Evolutionary conservation across 2,888 invertebrate genomes (phyloP).

Genomic region (Mechanitis mazaeus): DNA sequence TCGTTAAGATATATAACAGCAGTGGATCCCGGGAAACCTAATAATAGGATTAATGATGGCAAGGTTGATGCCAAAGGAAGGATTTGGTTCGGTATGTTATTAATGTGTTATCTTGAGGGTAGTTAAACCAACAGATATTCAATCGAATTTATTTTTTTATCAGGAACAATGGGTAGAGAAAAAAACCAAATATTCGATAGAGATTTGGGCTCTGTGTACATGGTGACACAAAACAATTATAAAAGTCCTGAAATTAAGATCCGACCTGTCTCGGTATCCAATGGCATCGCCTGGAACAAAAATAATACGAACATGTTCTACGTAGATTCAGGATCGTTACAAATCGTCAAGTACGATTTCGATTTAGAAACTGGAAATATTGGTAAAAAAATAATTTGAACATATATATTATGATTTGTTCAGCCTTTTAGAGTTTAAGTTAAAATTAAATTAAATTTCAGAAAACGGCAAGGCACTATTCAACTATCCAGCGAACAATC

Average conservation of each 20-base stretch:
- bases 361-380: slow-evolving; percentile 75
- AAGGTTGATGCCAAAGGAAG: slow-evolving; percentile 81
- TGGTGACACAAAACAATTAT: slow-evolving; percentile 62
- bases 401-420: slow-evolving; percentile 30
- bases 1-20: slow-evolving; percentile 50
- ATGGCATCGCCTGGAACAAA: slow-evolving; percentile 86
- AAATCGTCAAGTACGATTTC: slow-evolving; percentile 83
- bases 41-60: slow-evolving; percentile 81
- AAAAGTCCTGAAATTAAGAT: slow-evolving; percentile 50
- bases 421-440: too few species aligned
- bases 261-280: slow-evolving; percentile 81
- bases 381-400: slow-evolving; percentile 71
- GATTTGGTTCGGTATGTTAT: slow-evolving; percentile 79
- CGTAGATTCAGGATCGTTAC: slow-evolving; percentile 82
- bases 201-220: slow-evolving; percentile 78
- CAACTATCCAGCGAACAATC: slow-evolving; percentile 73
- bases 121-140: neutral
- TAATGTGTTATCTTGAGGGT: neutral
- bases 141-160: neutral
- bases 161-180: slow-evolving; percentile 81
- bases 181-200: slow-evolving; percentile 55
- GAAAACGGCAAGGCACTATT: slow-evolving; percentile 77
- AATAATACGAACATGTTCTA: slow-evolving; percentile 85
- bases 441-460: slow-evolving; percentile 40
- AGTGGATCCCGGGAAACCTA: slow-evolving; percentile 64